Evolutionary conservation across 1,140 invertebrate species (phyloP).

Genomic region (Hyposmocoma kahamanoa): DNA sequence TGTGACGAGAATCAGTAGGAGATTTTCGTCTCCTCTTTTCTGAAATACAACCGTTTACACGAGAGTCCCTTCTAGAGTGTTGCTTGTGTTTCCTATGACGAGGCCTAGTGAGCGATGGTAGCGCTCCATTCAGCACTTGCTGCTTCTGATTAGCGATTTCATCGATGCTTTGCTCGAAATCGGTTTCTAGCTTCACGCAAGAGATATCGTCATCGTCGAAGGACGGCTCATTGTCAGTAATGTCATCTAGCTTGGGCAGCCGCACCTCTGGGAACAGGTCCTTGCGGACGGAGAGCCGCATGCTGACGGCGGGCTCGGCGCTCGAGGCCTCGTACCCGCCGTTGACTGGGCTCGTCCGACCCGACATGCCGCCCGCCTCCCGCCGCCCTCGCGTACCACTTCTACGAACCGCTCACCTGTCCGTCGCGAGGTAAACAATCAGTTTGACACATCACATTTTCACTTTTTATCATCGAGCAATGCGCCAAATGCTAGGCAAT

Average conservation of each 20-base stretch:
- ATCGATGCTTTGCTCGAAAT: constrained; percentile 71
- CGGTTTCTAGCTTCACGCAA: constrained; percentile 66
- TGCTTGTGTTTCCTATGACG: constrained; percentile 61
- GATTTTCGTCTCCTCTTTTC: constrained; percentile 61
- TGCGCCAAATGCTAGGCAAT: constrained; percentile 50
- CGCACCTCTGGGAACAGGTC: constrained; percentile 60
- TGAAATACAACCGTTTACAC: constrained; percentile 53
- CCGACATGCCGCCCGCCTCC: constrained; percentile 67
- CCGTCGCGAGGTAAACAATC: constrained; percentile 71
- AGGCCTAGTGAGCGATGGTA: constrained; percentile 37
- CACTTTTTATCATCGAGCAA: constrained; percentile 62
- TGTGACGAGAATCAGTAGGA: constrained; percentile 31
- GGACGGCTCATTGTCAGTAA: constrained; percentile 25
- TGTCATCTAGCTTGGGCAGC: constrained; percentile 37
- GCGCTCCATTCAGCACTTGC: constrained; percentile 42
- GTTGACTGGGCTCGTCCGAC: constrained; percentile 62
- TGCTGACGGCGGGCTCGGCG: constrained; percentile 34
- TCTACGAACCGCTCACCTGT: constrained; percentile 69
- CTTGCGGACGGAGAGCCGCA: constrained; percentile 63
- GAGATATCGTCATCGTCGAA: constrained; percentile 35
- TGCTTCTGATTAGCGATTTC: constrained; percentile 55
- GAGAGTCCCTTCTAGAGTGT: constrained; percentile 46
- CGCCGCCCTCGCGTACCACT: constrained; percentile 63
- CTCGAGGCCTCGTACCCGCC: constrained; percentile 52
- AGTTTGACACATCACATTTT: constrained; percentile 75